These are phyloP conservation scores for Aplodontia rufa DNA, from an alignment of 2,113 vertebrate species.

Conservation along the genomic window DNA sequence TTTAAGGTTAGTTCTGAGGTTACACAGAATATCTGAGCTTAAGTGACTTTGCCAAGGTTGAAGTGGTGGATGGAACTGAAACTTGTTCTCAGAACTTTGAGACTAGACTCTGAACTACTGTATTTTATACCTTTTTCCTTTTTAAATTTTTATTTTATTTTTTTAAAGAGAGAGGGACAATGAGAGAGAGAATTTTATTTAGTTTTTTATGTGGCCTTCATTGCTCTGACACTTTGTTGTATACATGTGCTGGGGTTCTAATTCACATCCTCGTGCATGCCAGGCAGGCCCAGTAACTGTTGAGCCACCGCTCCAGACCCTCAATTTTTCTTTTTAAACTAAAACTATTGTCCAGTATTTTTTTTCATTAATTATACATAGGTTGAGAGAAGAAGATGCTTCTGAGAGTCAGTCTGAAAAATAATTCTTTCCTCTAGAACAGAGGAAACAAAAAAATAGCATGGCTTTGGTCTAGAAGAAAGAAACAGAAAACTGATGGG, in stretches of 20 bases:
- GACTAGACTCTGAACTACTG: not conserved
- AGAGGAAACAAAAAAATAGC: not conserved
- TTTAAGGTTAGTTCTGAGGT: not conserved
- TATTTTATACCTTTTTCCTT: not conserved
- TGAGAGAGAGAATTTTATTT: too few relatives aligned
- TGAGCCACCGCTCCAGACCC: too few relatives aligned
- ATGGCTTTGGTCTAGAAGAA: not conserved
- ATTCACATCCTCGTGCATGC: too few relatives aligned
- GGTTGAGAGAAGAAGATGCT: slow-evolving; percentile 9
- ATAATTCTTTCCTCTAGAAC: not conserved
- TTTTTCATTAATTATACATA: not conserved
- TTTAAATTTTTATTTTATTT: too few relatives aligned
- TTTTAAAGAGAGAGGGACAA: too few relatives aligned
- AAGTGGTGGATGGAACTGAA: not conserved
- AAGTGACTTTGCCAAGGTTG: not conserved
- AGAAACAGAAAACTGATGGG: not conserved
- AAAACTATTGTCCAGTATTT: not conserved
- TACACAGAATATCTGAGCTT: not conserved
- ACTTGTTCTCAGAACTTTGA: not conserved
- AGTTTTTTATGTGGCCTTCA: too few relatives aligned
- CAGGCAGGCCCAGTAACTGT: too few relatives aligned
- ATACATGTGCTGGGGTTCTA: too few relatives aligned
- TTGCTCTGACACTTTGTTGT: too few relatives aligned
- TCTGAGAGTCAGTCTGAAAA: not conserved
- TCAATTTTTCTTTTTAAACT: not conserved